Base-by-base conservation (phyloP, 1,140 invertebrate genomes). In the Ganaspis sp. region DNA sequence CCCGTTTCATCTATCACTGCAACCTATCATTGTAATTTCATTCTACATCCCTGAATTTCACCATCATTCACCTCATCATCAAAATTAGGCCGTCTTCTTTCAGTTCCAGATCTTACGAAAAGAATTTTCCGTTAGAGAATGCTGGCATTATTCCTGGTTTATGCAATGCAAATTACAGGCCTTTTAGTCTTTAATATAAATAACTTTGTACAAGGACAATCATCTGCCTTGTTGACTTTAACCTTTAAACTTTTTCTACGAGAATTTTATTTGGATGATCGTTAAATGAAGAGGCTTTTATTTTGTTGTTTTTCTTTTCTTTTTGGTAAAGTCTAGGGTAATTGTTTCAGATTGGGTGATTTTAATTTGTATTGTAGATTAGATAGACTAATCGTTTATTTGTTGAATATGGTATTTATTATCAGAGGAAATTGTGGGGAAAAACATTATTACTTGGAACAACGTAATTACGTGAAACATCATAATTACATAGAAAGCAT, bases 1-100 rank as follows among this genome's bases (percentile, higher is more conserved):
- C 74, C 81, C 75, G 45, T 70, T 70, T 70, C 23, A 70, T 69
- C 78, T 72, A 53, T 74, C 37, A n/a, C 17, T 70, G 26, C 49
- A 45, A 69, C 15, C 69, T 64, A n/a, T n/a, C 11, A 64, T 29
- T 29, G 23, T 64, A 64, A 64, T 64, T 64, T 26, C 26, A 29
- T 34, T 29, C n/a, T 26, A 29, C 23, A 64, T 26, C 26, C 11
- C 9, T 15, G n/a, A n/a, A 34, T 15, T 64, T 64, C 23, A n/a
- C 12, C 23, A 26, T 12, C 1, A 12, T 15, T 12, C 4, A 45
- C 12, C n/a, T 15, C 54, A 64, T 64, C 3, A 12, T 29, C 58
- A 5, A 64, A 64, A 64, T 64, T 64, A 64, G 21, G 9, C 12
- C 26, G 4, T 15, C 26, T 15, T 54, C 53, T 54, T 11, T 11